Conservation (phyloP, 2,888 invertebrate genomes). For the Ochlodes sylvanus region DNA sequence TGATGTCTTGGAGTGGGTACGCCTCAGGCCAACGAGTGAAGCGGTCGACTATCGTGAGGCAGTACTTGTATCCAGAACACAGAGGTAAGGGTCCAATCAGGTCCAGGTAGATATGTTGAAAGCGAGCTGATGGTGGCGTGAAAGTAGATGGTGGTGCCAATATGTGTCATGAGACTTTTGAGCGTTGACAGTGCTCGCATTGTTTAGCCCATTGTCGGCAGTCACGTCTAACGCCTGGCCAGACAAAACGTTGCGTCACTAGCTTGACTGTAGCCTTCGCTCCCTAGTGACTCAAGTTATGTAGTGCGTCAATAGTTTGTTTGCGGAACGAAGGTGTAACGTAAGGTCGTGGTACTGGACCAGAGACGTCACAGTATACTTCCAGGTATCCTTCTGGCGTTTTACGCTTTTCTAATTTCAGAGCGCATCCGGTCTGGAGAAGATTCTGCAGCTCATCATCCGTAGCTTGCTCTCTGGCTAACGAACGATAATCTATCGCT, state of each 20-base stretch:
- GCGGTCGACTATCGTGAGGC: conserved; percentile 54
- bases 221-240: not conserved
- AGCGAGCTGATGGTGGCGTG: conserved; percentile 46
- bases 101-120: conserved; percentile 56
- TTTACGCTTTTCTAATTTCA: not conserved
- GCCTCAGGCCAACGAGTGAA: conserved; percentile 54
- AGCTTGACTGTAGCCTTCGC: not conserved
- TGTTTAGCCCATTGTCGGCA: conserved; percentile 13
- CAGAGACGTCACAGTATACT: not conserved
- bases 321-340: conserved; percentile 22
- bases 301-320: conserved; percentile 38
- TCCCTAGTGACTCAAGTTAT: conserved; percentile 18
- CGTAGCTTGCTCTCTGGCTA: conserved; percentile 40
- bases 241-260: not conserved
- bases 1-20: conserved; percentile 49
- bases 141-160: conserved; percentile 46
- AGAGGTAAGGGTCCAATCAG: conserved; percentile 45
- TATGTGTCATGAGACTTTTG: conserved; percentile 53
- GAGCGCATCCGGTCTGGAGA: not conserved
- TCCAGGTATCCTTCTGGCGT: not conserved
- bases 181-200: conserved; percentile 53
- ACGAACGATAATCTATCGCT: conserved; percentile 38
- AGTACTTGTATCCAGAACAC: conserved; percentile 42
- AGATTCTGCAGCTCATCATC: conserved; percentile 41
- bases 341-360: conserved; percentile 18